Evolutionary conservation across 2,888 invertebrate species (phyloP), one percentile per base, ranked within the genome.

Genomic region (Oeneis ivallda): DNA sequence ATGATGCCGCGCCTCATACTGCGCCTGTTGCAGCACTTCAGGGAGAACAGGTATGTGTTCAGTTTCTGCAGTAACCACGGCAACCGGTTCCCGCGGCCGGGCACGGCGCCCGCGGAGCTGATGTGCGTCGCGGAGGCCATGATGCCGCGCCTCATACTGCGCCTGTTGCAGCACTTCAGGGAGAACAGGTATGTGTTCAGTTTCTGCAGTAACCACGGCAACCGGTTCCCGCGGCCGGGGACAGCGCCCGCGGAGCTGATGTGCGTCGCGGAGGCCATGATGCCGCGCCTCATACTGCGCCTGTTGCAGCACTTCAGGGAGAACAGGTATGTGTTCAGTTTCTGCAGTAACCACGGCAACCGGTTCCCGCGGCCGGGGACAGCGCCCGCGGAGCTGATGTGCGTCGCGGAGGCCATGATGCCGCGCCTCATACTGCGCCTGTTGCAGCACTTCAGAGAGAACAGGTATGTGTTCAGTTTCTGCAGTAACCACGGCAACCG

Each of bases 1-100:
- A 96, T 98, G 94, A 97, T 99, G 96, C 98, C 99, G 49, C 93
- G 97, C 73, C 94, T 99, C 73, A 95, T 99, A 74, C 94, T 97
- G 68, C 93, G 98, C 64, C 93, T 99, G 68, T 93, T 99, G 75
- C 97, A 97, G 82, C 97, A 98, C 86, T 95, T 99, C 76, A 93
- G 98, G 74, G 97, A 98, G 81, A 95, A 96, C 86, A 94, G 95
- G 94, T 94, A 79, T 19, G 0, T 0, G 15, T 0, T n/a, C 45
- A 15, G n/a, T n/a, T n/a, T n/a, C n/a, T n/a, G 98, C 92, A 96
- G 96, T 77, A 95, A 96, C 76, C 98, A 99, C 86, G 98, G 98
- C 68, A 97, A 97, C 74, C 96, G 97, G 81, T 96, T 97, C 77
- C 94, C 95, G n/a, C 94, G 94, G 7, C 95, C 95, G 73, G 94